Evolutionary conservation across 2,797 vertebrate species (phyloP), one percentile per base, ranked within the genome.

Genomic region (Poecilia wingei): DNA sequence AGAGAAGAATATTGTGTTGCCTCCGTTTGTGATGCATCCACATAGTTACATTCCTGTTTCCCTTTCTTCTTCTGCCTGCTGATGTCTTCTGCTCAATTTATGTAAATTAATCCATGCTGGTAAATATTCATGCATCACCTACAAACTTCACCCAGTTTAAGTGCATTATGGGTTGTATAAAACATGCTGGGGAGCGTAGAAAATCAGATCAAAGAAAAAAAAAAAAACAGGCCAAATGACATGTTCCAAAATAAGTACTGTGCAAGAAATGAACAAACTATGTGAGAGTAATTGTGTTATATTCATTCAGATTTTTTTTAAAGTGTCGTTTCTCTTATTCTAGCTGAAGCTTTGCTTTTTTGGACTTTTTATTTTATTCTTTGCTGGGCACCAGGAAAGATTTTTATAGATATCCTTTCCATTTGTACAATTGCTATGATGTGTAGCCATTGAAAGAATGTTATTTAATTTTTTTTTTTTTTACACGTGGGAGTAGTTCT

Each of bases 41-140:
- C 25, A 16, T 6, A 18, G 43, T 16, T 45, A 43, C 13, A 7
- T 28, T 41, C 70, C 36, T 46, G 18, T 75, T 79, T 79, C 75
- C 45, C 75, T 61, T 79, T 69, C 25, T 28, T 45, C 25, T 3
- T 16, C 25, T 43, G 61, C 18, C 57, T 36, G 14, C 69, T 53
- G 13, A 78, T 76, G 81, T 79, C n/a, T 85, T 74, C 31, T 22
- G 25, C 66, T 73, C 31, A 87, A 53, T 76, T 71, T 14, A 77
- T 75, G 41, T 49, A 28, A 76, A 76, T 77, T 33, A 61, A 16
- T 43, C 6, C 41, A 72, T 51, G 69, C 80, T 80, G 31, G 33
- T 87, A 33, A 89, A 87, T 85, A 89, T 86, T 88, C 76, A 72
- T 41, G 28, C 51, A 33, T 79, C 77, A 73, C 25, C 41, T 36